Evolutionary conservation across 1,140 invertebrate genomes (phyloP).

Genomic region (Dendrolimus kikuchii): DNA sequence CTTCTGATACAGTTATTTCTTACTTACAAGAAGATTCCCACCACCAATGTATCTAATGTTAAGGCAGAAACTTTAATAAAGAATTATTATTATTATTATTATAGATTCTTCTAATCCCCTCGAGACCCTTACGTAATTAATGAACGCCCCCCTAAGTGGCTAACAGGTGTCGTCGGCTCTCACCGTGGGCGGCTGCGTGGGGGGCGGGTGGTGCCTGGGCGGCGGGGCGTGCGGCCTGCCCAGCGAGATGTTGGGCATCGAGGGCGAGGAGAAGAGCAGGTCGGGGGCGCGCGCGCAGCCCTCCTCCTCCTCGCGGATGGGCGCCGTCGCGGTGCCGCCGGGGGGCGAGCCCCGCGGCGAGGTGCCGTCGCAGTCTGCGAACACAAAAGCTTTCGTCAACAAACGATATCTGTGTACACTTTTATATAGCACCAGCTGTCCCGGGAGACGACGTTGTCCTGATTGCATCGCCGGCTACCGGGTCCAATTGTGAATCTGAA

Average conservation of each 20-base stretch:
- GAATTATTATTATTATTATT: too few species aligned
- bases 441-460: too few species aligned
- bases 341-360: slow-evolving; percentile 72
- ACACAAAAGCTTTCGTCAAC: slow-evolving; percentile 1
- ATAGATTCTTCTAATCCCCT: too few species aligned
- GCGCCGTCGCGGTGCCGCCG: slow-evolving; percentile 55
- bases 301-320: slow-evolving; percentile 81
- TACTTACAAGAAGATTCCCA: too few species aligned
- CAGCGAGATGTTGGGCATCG: slow-evolving; percentile 96
- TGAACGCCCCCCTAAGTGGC: slow-evolving; percentile 3
- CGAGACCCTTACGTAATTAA: too few species aligned
- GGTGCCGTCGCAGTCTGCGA: slow-evolving; percentile 75
- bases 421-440: too few species aligned
- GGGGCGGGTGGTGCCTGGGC: slow-evolving; percentile 40
- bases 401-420: not conserved
- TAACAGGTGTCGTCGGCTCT: slow-evolving; percentile 1
- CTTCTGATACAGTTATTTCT: too few species aligned
- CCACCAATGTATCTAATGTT: too few species aligned
- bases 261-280: slow-evolving; percentile 91
- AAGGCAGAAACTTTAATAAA: too few species aligned
- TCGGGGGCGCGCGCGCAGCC: slow-evolving; percentile 62
- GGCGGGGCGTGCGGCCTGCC: slow-evolving; percentile 84
- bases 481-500: too few species aligned
- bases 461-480: too few species aligned
- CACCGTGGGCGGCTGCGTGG: not conserved